Conservation (phyloP, 1,140 invertebrate genomes). For the Vollenhovia emeryi region DNA sequence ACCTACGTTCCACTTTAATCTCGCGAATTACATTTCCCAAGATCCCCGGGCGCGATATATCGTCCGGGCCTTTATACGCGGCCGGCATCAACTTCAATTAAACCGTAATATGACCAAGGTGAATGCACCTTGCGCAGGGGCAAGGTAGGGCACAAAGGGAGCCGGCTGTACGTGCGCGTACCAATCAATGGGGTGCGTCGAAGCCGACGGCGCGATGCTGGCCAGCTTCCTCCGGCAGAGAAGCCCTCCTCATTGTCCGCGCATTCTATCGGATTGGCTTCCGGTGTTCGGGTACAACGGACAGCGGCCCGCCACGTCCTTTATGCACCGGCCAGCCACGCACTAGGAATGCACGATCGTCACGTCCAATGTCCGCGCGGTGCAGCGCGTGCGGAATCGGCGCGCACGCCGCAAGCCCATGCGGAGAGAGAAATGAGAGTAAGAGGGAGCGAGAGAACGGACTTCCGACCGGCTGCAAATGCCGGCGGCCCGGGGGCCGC, state of each 20-base stretch:
- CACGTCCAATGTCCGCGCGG: constrained; percentile 46
- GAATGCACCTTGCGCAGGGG: constrained; percentile 43
- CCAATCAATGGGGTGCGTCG: constrained; percentile 52
- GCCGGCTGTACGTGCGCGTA: constrained; percentile 53
- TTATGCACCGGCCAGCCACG: constrained; percentile 40
- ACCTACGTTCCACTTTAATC: constrained; percentile 49
- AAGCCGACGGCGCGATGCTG: constrained; percentile 39
- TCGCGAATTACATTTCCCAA: constrained; percentile 56
- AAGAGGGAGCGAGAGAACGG: not conserved
- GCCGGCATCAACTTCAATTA: constrained; percentile 60
- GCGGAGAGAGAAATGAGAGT: not conserved
- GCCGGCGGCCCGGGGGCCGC: not conserved
- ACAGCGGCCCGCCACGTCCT: constrained; percentile 20
- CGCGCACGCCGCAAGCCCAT: not conserved
- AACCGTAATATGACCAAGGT: constrained; percentile 60
- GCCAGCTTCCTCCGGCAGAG: constrained; percentile 49
- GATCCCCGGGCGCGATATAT: constrained; percentile 48
- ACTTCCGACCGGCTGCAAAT: constrained; percentile 32
- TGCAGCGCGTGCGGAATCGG: constrained; percentile 32
- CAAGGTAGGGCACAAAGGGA: constrained; percentile 63
- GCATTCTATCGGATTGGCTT: constrained; percentile 57
- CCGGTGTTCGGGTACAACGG: constrained; percentile 47
- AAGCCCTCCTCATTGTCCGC: constrained; percentile 46
- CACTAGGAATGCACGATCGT: constrained; percentile 52
- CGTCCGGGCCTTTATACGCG: constrained; percentile 46